Percentiles rank a stretch among this genome's conserved stretches.
phyloP scores from a whole-genome alignment of 1,140 invertebrate genomes.

The Dendroctonus valens region DNA sequence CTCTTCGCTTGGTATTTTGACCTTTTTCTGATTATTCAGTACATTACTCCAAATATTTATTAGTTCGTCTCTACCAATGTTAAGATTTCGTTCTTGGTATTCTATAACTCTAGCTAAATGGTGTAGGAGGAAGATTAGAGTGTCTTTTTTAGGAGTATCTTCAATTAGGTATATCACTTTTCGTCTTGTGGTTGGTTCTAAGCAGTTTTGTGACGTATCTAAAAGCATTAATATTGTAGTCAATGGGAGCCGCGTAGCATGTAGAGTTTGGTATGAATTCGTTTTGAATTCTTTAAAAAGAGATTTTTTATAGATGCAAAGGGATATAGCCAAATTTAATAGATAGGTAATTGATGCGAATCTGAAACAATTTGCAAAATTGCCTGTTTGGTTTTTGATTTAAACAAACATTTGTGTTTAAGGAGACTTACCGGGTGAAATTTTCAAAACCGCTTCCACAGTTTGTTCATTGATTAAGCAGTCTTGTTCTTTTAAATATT shows the following conservation, averaged over 20 bases:
- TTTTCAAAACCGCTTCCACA: constrained; percentile 63
- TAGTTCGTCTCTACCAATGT: constrained; percentile 20
- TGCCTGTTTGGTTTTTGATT: not conserved
- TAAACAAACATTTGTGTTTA: not conserved
- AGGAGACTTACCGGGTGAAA: constrained; percentile 24
- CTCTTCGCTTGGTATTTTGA: constrained; percentile 15
- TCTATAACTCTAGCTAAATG: constrained; percentile 87
- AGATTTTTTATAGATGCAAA: too few species aligned
- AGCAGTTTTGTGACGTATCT: constrained; percentile 8
- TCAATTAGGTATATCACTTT: constrained; percentile 22
- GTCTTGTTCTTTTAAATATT: constrained; percentile 53
- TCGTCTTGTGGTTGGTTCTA: constrained; percentile 23
- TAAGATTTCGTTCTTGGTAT: constrained; percentile 51
- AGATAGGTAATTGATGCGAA: too few species aligned
- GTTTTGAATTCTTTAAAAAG: too few species aligned
- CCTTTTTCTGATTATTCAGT: constrained; percentile 25
- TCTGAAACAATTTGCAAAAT: not conserved
- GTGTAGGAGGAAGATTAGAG: constrained; percentile 87
- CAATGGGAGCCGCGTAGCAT: too few species aligned
- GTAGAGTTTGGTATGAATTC: too few species aligned
- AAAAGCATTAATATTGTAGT: too few species aligned
- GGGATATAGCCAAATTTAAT: too few species aligned
- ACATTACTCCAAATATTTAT: constrained; percentile 31
- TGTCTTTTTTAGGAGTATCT: constrained; percentile 55
- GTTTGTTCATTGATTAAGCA: constrained; percentile 78